Evolutionary conservation across 2,888 invertebrate genomes (phyloP), one percentile per base, ranked within the genome.

Genomic region (Caenorhabditis auriculariae): DNA sequence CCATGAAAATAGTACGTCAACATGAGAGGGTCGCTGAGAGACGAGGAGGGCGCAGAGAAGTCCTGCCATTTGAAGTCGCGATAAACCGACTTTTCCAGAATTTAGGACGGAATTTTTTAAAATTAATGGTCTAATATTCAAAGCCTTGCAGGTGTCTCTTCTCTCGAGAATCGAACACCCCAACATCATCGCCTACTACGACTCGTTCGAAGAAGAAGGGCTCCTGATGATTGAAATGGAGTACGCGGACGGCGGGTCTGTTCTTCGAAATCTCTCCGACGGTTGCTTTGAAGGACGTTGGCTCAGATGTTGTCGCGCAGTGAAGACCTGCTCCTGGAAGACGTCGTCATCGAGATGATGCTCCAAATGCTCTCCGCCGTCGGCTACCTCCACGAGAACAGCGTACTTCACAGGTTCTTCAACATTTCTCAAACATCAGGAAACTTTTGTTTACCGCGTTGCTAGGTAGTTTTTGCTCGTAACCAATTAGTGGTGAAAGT

Each of bases 171-270:
- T 89, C 43, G 87, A 88, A 75, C 89, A 89, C 82, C 88, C 88
- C 2, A 88, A 89, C 81, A 89, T 89, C 57, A 88, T 69, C 37
- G 63, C 60, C 38, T 89, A 89, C 79, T 86, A 87, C 74, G 88
- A 89, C 66, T 89, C 88, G 76, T 89, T 89, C 78, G 88, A 89
- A 76, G 87, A 87, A 73, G 88, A 89, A 69, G 88, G 88, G 9
- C 85, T 87, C 3, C 82, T 89, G 24, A 86, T 88, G 81, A 89
- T 89, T 62, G 88, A 89, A 82, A 89, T 89, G 89, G 89, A 89
- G 78, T 90, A 88, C 80, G 89, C 89, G 3, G 88, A 89, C 80
- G 88, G 88, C 19, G 89, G 89, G 84, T 85, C 48, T 58, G 74
- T 23, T 32, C 35, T 32, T 32, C n/a, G 35, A 12, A 12, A 32